Evolutionary conservation across 1,140 invertebrate genomes (phyloP), one percentile per base, ranked within the genome.

Genomic region (Trichoplusia ni): DNA sequence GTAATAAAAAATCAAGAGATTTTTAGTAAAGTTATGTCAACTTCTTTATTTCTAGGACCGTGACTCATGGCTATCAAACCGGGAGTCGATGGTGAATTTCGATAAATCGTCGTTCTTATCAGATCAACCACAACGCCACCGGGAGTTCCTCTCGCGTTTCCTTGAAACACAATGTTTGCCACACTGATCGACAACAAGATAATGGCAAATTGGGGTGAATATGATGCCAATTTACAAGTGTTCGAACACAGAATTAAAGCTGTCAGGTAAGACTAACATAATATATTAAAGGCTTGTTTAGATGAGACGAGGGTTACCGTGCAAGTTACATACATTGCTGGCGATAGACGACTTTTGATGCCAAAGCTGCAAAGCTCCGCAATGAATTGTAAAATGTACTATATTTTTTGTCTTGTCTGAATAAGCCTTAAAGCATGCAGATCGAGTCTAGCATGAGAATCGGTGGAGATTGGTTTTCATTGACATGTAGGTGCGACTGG

Each of bases 91-190:
- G 93, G 97, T 98, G 74, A 98, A 98, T 78, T 99, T 99, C 91
- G 99, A 99, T 87, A 99, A 99, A 83, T 97, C 98, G 1, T 97
- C 98, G 0, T 99, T 99, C 89, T 92, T 99, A 2, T 99, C 97
- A 1, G 99, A 99, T 89, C 99, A 99, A 90, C 98, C 98, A 0
- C 96, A 98, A 69, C 95, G 96, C 46, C 97, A 99, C 90, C 91
- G 98, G 42, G 95, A 97, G 0, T 99, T 99, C 89, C 91, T 99
- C 7, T 98, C 97, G 16, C 94, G 97, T 49, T 99, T 99, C 83
- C 93, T 99, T 9, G 98, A 99, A 91, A 99, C 98, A 31, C 99
- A 99, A 99, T 99, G 97, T 99, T 99, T 90, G 97, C 98, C 0
- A 97, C 97, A 0, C 94, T 99, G 11, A 96, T 99, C 37, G 99